These are phyloP conservation scores for Ifrita kowaldi DNA, from an alignment of 2,113 vertebrate species.

Conservation along the genomic window DNA sequence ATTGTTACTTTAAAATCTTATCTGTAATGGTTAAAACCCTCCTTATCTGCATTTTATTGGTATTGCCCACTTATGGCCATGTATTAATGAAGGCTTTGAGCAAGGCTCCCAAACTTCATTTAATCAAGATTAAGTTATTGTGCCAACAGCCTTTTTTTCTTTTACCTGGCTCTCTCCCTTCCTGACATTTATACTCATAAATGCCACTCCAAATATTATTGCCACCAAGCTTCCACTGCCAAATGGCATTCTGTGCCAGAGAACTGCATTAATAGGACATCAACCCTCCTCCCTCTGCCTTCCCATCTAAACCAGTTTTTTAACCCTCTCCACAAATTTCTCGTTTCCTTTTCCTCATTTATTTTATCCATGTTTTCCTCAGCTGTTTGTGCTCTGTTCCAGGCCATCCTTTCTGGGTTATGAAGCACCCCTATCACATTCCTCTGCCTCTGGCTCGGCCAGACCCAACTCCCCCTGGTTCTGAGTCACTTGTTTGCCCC, in stretches of 20 bases:
- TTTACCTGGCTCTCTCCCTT: not conserved
- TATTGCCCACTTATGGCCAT: not conserved
- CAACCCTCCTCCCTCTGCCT: not conserved
- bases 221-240: not conserved
- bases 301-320: not conserved
- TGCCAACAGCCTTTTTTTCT: not conserved
- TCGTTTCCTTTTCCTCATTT: not conserved
- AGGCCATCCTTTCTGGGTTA: not conserved
- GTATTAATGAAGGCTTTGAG: not conserved
- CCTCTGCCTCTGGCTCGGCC: not conserved
- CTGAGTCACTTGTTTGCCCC: slow-evolving; percentile 8
- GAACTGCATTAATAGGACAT: not conserved
- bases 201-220: not conserved
- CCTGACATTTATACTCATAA: not conserved
- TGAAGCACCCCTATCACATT: not conserved
- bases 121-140: not conserved
- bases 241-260: not conserved
- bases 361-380: not conserved
- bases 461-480: not conserved
- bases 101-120: not conserved
- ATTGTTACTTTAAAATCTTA: not conserved
- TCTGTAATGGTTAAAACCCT: not conserved
- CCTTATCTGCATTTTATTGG: not conserved
- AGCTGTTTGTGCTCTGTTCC: not conserved
- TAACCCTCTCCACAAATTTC: not conserved